phyloP scores from a whole-genome alignment of 2,113 vertebrate species.

The Percina caprodes region DNA sequence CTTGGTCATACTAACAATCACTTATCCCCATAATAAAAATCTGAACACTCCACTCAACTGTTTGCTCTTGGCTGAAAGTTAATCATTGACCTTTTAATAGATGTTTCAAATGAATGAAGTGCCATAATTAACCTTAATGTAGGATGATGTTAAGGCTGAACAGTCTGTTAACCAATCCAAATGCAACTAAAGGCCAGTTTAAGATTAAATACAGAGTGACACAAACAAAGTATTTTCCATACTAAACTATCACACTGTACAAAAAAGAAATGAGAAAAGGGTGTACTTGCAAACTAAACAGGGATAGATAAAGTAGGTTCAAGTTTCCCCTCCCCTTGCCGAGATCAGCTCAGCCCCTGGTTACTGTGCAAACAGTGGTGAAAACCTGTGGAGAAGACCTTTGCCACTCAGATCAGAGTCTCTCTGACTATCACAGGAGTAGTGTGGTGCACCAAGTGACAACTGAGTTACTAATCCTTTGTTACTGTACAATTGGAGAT shows the following conservation, averaged over 20 bases:
- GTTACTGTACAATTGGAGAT: not conserved
- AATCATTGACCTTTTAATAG: constrained; percentile 54
- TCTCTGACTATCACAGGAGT: constrained; percentile 18
- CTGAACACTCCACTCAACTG: constrained; percentile 44
- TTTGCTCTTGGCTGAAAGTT: constrained; percentile 68
- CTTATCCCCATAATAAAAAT: constrained; percentile 69
- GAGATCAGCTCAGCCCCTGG: constrained; percentile 37
- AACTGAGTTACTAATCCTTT: not conserved
- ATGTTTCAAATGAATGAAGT: constrained; percentile 32
- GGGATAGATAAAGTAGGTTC: not conserved
- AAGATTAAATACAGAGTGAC: not conserved
- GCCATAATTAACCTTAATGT: constrained; percentile 36
- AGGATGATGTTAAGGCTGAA: constrained; percentile 18
- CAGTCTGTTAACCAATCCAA: constrained; percentile 4
- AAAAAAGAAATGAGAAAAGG: constrained; percentile 5
- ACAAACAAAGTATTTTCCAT: constrained; percentile 21
- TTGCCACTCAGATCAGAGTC: constrained; percentile 20
- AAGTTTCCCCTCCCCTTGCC: constrained; percentile 32
- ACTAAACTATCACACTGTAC: not conserved
- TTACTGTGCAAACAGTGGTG: constrained; percentile 71
- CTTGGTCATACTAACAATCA: constrained; percentile 49
- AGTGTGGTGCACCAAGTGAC: not conserved
- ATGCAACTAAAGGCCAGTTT: constrained; percentile 1
- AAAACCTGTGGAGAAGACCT: constrained; percentile 32
- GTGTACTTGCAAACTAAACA: not conserved